Conservation (phyloP, 1,140 invertebrate genomes). For the Formica exsecta region DNA sequence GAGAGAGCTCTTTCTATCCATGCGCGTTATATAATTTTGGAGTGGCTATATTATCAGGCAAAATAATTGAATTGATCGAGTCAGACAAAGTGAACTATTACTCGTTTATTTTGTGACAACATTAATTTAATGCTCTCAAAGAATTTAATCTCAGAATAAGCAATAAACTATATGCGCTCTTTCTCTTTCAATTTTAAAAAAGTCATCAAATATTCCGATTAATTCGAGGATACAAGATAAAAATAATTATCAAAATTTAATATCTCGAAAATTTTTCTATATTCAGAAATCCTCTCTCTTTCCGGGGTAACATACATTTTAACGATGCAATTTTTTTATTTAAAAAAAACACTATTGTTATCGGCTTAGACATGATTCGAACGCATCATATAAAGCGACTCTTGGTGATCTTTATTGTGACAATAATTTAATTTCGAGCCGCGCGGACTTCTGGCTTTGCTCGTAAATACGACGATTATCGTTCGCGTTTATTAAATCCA, state of each 20-base stretch:
- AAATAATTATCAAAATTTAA: background rate
- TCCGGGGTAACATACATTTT: background rate
- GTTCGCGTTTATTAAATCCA: constrained; percentile 82
- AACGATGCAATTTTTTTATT: background rate
- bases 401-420: constrained; percentile 80
- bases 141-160: background rate
- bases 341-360: background rate
- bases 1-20: background rate
- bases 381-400: background rate
- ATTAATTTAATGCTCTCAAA: background rate
- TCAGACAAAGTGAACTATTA: background rate
- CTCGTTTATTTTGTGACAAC: background rate
- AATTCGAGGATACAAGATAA: background rate
- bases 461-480: constrained; percentile 75
- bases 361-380: constrained; percentile 4
- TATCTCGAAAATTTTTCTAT: background rate
- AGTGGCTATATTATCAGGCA: background rate
- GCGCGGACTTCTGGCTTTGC: constrained; percentile 65
- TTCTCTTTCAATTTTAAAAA: background rate
- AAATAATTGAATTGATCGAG: constrained; percentile 22
- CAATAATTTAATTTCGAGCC: constrained; percentile 83
- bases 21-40: background rate
- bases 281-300: background rate
- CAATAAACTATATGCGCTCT: background rate
- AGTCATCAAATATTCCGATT: background rate